Conservation (phyloP, 2,113 vertebrate species). For the Ovibos moschatus region DNA sequence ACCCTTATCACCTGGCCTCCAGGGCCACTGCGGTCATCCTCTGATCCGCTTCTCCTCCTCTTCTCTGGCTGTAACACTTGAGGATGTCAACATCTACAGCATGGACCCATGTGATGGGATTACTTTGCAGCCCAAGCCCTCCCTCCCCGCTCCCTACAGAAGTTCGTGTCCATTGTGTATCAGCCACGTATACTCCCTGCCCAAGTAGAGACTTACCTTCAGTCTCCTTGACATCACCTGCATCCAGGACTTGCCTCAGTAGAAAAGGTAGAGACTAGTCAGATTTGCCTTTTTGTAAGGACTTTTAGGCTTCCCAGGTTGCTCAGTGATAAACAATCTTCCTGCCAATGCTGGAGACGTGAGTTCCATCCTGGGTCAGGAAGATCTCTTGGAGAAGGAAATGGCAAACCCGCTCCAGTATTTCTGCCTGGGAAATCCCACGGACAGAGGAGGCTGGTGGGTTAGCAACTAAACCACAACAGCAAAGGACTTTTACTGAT, state of each 20-base stretch:
- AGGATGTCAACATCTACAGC: neutral
- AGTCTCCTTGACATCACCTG: neutral
- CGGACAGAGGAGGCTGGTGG: neutral
- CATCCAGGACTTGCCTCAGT: neutral
- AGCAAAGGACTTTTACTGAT: neutral
- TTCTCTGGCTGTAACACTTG: neutral
- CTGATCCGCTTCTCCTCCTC: neutral
- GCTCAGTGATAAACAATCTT: neutral
- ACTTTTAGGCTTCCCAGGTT: neutral
- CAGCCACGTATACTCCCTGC: neutral
- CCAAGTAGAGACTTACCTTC: neutral
- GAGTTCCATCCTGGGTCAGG: neutral
- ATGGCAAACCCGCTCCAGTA: neutral
- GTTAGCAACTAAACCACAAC: neutral
- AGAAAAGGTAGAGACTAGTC: neutral
- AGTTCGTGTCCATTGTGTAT: neutral
- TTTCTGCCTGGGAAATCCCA: neutral
- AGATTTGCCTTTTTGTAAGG: neutral
- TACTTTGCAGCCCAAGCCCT: neutral
- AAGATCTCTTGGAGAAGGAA: neutral
- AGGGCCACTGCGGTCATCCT: no score
- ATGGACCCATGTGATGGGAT: neutral
- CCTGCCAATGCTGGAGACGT: neutral
- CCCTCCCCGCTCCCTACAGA: neutral
- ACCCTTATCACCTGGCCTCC: no score